Evolutionary conservation across 2,113 vertebrate species (phyloP).

Genomic region (Peromyscus leucopus): DNA sequence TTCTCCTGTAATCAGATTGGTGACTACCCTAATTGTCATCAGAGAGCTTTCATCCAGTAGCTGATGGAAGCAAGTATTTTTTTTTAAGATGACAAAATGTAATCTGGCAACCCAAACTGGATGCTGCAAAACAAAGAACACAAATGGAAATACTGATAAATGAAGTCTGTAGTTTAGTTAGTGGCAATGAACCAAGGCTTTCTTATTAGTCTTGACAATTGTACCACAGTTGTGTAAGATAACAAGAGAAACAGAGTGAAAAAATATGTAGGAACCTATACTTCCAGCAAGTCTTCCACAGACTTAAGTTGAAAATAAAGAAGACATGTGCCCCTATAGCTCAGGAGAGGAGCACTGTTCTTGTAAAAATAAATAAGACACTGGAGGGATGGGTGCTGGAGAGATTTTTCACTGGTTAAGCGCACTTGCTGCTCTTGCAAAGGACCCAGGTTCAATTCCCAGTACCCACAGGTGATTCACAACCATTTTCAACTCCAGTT

Average conservation of each 20-base stretch:
- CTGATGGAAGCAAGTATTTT: neutral
- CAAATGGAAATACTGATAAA: slow-evolving; percentile 39
- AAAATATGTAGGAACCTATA: neutral
- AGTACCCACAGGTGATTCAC: neutral
- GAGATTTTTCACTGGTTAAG: neutral
- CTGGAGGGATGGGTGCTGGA: neutral
- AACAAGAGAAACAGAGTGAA: slow-evolving; percentile 17
- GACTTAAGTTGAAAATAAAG: slow-evolving; percentile 35
- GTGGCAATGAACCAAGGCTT: neutral
- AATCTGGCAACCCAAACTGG: slow-evolving; percentile 32
- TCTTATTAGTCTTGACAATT: slow-evolving; percentile 26
- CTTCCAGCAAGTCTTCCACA: slow-evolving; percentile 47
- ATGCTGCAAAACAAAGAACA: neutral
- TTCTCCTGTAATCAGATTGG: too few relatives aligned
- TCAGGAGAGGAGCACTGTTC: neutral
- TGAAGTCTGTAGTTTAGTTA: slow-evolving; percentile 39
- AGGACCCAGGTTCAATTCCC: neutral
- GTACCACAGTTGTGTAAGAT: neutral
- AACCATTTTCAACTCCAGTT: neutral
- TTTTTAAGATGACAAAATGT: slow-evolving; percentile 37
- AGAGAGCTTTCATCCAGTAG: too few relatives aligned
- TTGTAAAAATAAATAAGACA: neutral
- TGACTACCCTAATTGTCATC: too few relatives aligned
- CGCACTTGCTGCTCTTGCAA: neutral
- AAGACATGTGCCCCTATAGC: neutral